A percentile compares a stretch with the other conserved stretches of the same genome.
These are phyloP conservation scores for Bombus huntii DNA, from an alignment of 1,140 invertebrate genomes.

Conservation along the genomic window DNA sequence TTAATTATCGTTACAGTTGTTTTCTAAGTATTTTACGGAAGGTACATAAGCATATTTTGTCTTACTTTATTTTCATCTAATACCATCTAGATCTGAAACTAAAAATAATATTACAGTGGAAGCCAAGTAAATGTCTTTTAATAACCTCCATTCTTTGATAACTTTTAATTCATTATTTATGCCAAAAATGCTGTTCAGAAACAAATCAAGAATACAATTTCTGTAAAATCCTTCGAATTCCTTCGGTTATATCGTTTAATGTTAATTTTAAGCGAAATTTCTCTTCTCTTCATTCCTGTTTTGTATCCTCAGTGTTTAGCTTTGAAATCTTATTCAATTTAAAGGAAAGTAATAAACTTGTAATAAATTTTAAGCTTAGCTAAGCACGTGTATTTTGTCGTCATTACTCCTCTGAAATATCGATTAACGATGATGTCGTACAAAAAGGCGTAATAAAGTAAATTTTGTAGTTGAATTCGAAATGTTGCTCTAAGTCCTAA, in stretches of 20 bases:
- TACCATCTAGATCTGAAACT: constrained; percentile 60
- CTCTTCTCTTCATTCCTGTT: background rate
- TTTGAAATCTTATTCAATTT: background rate
- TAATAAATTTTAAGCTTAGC: constrained; percentile 22
- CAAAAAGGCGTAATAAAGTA: constrained; percentile 5
- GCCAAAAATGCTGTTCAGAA: background rate
- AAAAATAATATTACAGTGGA: constrained; percentile 43
- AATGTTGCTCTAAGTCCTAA: background rate
- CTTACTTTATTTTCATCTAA: constrained; percentile 31
- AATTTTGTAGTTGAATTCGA: background rate
- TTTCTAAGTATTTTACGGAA: constrained; percentile 1
- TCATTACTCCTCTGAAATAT: constrained; percentile 33
- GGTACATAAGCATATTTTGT: background rate
- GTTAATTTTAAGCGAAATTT: background rate
- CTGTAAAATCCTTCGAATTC: background rate
- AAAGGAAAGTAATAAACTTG: background rate
- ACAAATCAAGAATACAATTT: background rate
- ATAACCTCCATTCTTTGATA: constrained; percentile 56
- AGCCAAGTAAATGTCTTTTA: constrained; percentile 64
- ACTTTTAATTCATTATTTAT: constrained; percentile 44
- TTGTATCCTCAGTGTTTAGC: background rate
- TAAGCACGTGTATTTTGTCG: constrained; percentile 38
- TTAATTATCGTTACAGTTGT: background rate
- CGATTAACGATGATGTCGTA: constrained; percentile 22
- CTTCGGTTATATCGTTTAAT: background rate